Percentiles rank a stretch among this genome's conserved stretches.
These are phyloP conservation scores for Pseudoips prasinana DNA, from an alignment of 2,888 invertebrate species.

Conservation along the genomic window DNA sequence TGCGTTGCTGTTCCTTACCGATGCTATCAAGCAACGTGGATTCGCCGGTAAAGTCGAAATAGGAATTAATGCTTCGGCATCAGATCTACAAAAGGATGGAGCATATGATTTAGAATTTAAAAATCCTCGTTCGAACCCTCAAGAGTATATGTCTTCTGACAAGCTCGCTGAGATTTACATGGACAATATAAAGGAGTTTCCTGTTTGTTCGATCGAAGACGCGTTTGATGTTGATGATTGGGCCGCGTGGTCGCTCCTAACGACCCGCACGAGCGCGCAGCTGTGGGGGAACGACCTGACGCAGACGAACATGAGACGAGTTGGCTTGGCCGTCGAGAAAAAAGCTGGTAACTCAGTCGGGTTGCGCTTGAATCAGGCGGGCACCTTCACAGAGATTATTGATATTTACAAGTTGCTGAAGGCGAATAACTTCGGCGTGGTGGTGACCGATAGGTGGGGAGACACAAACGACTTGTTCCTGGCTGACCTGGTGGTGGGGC, in stretches of 20 bases:
- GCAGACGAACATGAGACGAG: slow-evolving; percentile 93
- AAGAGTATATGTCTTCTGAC: slow-evolving; percentile 90
- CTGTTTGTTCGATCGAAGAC: slow-evolving; percentile 97
- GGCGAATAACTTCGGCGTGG: slow-evolving; percentile 95
- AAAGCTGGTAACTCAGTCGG: slow-evolving; percentile 96
- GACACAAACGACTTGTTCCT: slow-evolving; percentile 99
- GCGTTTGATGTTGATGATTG: slow-evolving; percentile 99
- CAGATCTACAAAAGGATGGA: slow-evolving; percentile 94
- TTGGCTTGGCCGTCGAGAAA: slow-evolving; percentile 95
- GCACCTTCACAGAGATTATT: slow-evolving; percentile 97
- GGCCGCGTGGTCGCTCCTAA: slow-evolving; percentile 94
- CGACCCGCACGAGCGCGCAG: slow-evolving; percentile 86
- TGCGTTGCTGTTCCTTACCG: slow-evolving; percentile 90
- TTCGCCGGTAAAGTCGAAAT: slow-evolving; percentile 95
- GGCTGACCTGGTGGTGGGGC: slow-evolving; percentile 98
- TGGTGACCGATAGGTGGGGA: slow-evolving; percentile 85
- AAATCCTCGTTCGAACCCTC: slow-evolving; percentile 93
- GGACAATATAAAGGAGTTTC: slow-evolving; percentile 94
- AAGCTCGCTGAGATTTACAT: slow-evolving; percentile 93
- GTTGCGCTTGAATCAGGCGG: slow-evolving; percentile 98
- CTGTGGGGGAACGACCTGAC: slow-evolving; percentile 97
- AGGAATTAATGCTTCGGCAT: slow-evolving; percentile 98
- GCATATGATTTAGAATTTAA: slow-evolving; percentile 98
- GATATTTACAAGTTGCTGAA: slow-evolving; percentile 95
- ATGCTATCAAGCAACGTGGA: slow-evolving; percentile 95